Evolutionary conservation across 2,888 invertebrate genomes (phyloP).

Genomic region (Platycheirus rosarum): DNA sequence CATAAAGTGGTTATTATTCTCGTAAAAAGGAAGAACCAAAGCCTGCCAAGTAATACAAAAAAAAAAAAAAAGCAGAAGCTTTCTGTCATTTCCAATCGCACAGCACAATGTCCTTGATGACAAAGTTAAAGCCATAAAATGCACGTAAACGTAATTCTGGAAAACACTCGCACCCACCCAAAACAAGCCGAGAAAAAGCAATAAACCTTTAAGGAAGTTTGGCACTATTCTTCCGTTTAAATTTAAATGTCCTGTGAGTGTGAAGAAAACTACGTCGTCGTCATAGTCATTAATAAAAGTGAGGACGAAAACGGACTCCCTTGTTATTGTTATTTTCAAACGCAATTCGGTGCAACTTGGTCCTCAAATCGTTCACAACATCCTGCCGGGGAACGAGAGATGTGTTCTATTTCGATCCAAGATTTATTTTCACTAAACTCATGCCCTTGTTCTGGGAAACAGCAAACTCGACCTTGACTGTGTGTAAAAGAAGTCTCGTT

Average conservation of each 20-base stretch:
- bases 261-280: no score
- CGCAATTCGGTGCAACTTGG: not conserved
- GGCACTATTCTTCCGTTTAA: no score
- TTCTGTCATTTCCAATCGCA: not conserved
- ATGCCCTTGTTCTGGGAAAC: slow-evolving; percentile 14
- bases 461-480: slow-evolving; percentile 56
- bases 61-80: not conserved
- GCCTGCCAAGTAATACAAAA: no score
- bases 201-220: no score
- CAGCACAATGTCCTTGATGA: slow-evolving; percentile 13
- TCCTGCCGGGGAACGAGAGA: not conserved
- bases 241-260: no score
- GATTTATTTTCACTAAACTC: slow-evolving; percentile 26
- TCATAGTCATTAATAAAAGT: no score
- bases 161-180: not conserved
- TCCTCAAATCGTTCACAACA: not conserved
- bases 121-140: slow-evolving; percentile 12
- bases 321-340: not conserved
- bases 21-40: no score
- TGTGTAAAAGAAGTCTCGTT: slow-evolving; percentile 22
- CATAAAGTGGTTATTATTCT: no score
- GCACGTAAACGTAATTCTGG: not conserved
- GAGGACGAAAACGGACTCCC: no score
- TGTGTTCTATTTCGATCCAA: slow-evolving; percentile 14
- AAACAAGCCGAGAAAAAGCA: no score